These are phyloP conservation scores for Gymnothorax javanicus DNA, from an alignment of 2,797 vertebrate species.

Conservation along the genomic window DNA sequence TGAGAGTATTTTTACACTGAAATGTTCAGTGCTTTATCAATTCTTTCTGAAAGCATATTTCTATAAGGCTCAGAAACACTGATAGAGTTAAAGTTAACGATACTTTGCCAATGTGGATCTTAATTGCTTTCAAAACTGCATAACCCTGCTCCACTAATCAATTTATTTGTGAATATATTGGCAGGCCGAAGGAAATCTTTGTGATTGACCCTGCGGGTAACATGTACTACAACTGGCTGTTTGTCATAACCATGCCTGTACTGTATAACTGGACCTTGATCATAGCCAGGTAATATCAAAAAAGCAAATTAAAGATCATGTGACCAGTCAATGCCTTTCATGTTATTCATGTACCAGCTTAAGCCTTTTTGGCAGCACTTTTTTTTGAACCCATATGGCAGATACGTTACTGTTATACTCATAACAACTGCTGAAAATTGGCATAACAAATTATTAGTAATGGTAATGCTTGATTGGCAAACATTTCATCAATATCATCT, in stretches of 20 bases:
- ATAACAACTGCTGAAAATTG: too few species aligned
- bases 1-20: neutral
- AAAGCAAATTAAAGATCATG: neutral
- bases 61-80: too few species aligned
- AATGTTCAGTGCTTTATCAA: too few species aligned
- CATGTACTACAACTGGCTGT: slow-evolving; percentile 90
- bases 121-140: slow-evolving; percentile 2
- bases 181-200: slow-evolving; percentile 80
- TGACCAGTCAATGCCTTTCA: neutral
- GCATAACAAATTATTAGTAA: neutral
- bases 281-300: slow-evolving; percentile 83
- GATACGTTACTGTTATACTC: too few species aligned
- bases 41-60: too few species aligned
- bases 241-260: slow-evolving; percentile 88
- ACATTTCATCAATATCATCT: too few species aligned
- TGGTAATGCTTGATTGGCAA: too few species aligned
- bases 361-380: neutral
- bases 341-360: neutral
- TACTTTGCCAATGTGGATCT: neutral
- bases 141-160: slow-evolving; percentile 12
- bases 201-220: slow-evolving; percentile 88
- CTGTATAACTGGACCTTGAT: slow-evolving; percentile 98
- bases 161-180: slow-evolving; percentile 34
- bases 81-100: neutral
- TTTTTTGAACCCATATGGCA: neutral